Evolutionary conservation across 2,113 vertebrate genomes (phyloP).

Genomic region (Lamprologus callipterus): DNA sequence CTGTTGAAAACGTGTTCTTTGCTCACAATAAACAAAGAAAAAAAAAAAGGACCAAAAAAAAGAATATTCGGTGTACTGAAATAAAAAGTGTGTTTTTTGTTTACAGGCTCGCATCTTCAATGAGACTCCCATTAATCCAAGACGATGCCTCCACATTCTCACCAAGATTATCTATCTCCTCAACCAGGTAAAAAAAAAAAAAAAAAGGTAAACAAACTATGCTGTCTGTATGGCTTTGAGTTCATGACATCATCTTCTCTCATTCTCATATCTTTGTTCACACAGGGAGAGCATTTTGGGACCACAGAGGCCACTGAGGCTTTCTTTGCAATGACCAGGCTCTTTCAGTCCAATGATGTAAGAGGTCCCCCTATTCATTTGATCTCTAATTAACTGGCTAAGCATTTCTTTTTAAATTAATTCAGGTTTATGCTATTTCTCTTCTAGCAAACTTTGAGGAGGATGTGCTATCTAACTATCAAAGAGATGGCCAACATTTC

Average conservation of each 20-base stretch:
- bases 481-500: conserved; percentile 99
- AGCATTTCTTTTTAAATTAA: neutral
- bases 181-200: conserved; percentile 59
- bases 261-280: neutral
- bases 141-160: conserved; percentile 95
- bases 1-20: neutral
- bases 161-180: conserved; percentile 94
- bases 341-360: conserved; percentile 97
- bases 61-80: neutral
- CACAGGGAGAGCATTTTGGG: conserved; percentile 93
- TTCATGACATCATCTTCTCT: neutral
- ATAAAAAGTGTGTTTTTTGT: neutral
- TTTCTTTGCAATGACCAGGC: conserved; percentile 97
- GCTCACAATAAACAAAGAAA: neutral
- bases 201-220: neutral
- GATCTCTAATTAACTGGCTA: neutral
- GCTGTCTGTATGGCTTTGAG: neutral
- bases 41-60: neutral
- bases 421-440: neutral
- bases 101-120: conserved; percentile 91
- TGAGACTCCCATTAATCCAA: conserved; percentile 94
- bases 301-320: conserved; percentile 95
- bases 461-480: conserved; percentile 98
- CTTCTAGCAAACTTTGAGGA: conserved; percentile 88
- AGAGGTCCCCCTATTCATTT: conserved; percentile 22